Evolutionary conservation across 2,113 vertebrate genomes (phyloP), one percentile per base, ranked within the genome.

Genomic region (Hemiprocne comata): DNA sequence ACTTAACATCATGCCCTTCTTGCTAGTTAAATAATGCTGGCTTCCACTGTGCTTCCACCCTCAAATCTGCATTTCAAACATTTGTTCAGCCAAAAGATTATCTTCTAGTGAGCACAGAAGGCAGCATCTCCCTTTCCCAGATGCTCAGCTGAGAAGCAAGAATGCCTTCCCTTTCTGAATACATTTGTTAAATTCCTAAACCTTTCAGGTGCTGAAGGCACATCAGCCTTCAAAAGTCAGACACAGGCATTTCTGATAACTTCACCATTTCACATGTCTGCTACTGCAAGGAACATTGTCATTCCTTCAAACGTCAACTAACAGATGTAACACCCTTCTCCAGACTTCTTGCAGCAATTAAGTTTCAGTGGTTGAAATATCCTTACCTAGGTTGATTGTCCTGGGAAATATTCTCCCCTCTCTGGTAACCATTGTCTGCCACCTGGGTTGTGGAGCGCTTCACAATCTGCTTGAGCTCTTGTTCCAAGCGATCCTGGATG

Each of bases 381-480:
- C 66, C 87, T 92, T 95, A 99, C 99, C 99, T 98, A 8, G 99
- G 99, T 61, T 99, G 99, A 84, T 99, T 99, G 92, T 99, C 99
- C 95, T 98, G 98, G 36, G 97, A 98, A 50, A 99, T 74, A 69
- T 96, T 99, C 95, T 99, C 99, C 77, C 99, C 99, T 81, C 98
- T 98, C 98, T 99, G 99, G 96, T 99, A 99, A 36, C 98, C 98
- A 4, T 95, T 99, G 97, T 99, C 99, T 1, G 99, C 99, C 82
- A 99, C 99, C 94, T 99, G 99, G 26, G 99, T 99, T 28, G 99
- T 99, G 38, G 99, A 99, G 9, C 99, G 94, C 93, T 99, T 99
- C 10, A 99, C 99, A 7, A 99, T 99, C 95, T 99, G 99, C 94
- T 99, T 99, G 25, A 99, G 98, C 64, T 99, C 99, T 31, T 99